Base-by-base conservation (phyloP, 2,888 invertebrate species). In the Drosophila merina region DNA sequence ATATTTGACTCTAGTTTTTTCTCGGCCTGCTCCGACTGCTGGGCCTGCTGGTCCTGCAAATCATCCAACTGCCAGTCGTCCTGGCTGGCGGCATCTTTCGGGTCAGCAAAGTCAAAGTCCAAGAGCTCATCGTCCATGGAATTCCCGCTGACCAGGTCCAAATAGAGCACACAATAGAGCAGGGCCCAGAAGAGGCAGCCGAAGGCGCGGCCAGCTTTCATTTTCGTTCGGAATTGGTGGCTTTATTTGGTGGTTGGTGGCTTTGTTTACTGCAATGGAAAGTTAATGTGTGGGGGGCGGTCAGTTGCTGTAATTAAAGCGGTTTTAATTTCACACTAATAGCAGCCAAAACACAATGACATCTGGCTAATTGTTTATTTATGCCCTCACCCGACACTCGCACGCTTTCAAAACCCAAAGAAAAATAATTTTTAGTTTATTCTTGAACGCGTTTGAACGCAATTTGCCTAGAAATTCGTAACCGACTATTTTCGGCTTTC, bases 41-140 rank as follows among this genome's bases (percentile, higher is more conserved):
- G 67, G 3, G 77, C 14, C 26, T 82, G 75, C 45, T 64, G 75
- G 30, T 71, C 76, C 26, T 69, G 62, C n/a, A 77, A 70, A 4
- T 73, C 78, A 8, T 87, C 88, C 14, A 92, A 90, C 20, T 76
- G 79, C 86, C 88, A 88, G 48, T 92, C 90, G 1, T 77, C 79
- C 6, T 10, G 5, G 47, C 69, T 88, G 75, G 91, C 91, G 44
- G 75, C 86, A 75, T 92, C 91, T 45, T 92, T 92, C 26, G 90
- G 79, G 38, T 81, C 86, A 0, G 74, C 57, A 28, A 90, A 89
- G 28, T 90, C 89, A 58, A 91, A 90, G 55, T 90, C 88, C 49
- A 87, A 31, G 47, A 90, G 63, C 60, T 89, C 86, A 31, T 84
- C 86, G 12, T 81, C 72, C 30, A 78, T 67, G 26, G 55, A 72